phyloP scores from a whole-genome alignment of 2,888 invertebrate species.

The Heteromyza rotundicornis region DNA sequence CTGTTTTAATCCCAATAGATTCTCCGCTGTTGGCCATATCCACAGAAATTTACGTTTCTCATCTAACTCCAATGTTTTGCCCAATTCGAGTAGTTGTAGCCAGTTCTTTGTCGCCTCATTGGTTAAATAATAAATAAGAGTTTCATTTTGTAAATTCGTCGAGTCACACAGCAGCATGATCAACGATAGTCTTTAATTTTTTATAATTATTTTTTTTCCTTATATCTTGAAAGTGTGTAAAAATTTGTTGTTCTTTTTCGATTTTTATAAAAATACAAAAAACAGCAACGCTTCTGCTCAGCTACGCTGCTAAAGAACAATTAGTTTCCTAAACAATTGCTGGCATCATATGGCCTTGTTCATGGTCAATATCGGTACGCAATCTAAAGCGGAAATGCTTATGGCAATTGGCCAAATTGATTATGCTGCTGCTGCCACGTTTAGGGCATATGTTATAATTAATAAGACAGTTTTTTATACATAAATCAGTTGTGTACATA shows the following conservation, averaged over 20 bases:
- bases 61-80: slow-evolving; percentile 44
- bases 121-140: slow-evolving; percentile 43
- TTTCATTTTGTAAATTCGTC: too few species aligned
- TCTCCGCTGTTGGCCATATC: slow-evolving; percentile 75
- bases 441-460: too few species aligned
- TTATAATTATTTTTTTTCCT: too few species aligned
- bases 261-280: neutral
- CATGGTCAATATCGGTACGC: slow-evolving; percentile 19
- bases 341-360: slow-evolving; percentile 3
- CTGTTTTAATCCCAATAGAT: slow-evolving; percentile 68
- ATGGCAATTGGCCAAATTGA: slow-evolving; percentile 42
- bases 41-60: slow-evolving; percentile 69
- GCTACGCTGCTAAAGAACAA: too few species aligned
- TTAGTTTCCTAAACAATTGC: neutral
- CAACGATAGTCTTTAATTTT: too few species aligned
- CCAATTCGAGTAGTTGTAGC: slow-evolving; percentile 61
- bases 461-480: too few species aligned
- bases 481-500: too few species aligned
- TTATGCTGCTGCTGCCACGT: too few species aligned
- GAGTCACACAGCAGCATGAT: too few species aligned
- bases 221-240: too few species aligned
- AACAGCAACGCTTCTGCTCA: neutral
- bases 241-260: too few species aligned
- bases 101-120: slow-evolving; percentile 53
- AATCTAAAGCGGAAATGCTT: slow-evolving; percentile 4